These are phyloP conservation scores for Cenopis cana DNA, from an alignment of 2,888 invertebrate species.

Conservation along the genomic window DNA sequence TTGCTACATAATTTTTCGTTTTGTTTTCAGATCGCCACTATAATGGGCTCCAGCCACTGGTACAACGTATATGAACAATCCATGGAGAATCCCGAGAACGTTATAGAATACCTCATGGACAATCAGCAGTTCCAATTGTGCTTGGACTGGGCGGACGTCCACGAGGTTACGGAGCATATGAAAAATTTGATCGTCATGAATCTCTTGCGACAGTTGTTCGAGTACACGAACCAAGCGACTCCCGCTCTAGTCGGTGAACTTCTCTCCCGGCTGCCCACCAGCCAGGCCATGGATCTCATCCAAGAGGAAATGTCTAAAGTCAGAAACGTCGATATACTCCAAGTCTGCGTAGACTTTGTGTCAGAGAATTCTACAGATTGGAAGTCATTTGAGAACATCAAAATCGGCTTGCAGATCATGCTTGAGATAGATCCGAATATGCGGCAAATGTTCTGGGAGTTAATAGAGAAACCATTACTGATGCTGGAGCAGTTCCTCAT, in stretches of 20 bases:
- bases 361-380: slow-evolving; percentile 79
- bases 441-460: slow-evolving; percentile 86
- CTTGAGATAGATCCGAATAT: slow-evolving; percentile 84
- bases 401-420: slow-evolving; percentile 89
- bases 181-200: slow-evolving; percentile 82
- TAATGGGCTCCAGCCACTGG: slow-evolving; percentile 86
- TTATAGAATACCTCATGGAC: slow-evolving; percentile 83
- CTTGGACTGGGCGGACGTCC: slow-evolving; percentile 88
- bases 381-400: slow-evolving; percentile 85
- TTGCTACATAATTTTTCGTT: background rate
- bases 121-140: slow-evolving; percentile 87
- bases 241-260: slow-evolving; percentile 80
- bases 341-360: slow-evolving; percentile 87
- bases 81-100: slow-evolving; percentile 79
- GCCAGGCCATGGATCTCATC: slow-evolving; percentile 86
- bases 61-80: slow-evolving; percentile 84
- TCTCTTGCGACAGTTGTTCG: slow-evolving; percentile 84
- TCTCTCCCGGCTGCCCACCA: slow-evolving; percentile 84
- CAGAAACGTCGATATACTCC: slow-evolving; percentile 86
- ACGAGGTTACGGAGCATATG: slow-evolving; percentile 84
- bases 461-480: slow-evolving; percentile 89
- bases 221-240: slow-evolving; percentile 77
- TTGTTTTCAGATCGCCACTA: slow-evolving; percentile 79
- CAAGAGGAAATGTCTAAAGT: slow-evolving; percentile 87
- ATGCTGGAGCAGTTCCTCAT: slow-evolving; percentile 94